Base-by-base conservation (phyloP, 2,888 invertebrate genomes). In the Troides helena region DNA sequence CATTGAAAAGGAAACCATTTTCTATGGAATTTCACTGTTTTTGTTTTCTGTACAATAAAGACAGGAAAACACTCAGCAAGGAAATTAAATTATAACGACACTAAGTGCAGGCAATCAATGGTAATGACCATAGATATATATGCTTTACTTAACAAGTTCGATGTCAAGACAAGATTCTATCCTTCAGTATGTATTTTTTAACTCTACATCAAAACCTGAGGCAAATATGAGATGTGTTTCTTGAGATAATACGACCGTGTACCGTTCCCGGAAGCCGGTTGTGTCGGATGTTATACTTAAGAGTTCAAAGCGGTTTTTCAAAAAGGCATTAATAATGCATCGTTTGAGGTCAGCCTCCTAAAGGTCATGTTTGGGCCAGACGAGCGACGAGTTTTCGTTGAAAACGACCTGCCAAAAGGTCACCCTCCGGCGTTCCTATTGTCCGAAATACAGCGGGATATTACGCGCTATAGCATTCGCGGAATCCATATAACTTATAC, bases 311-410 rank as follows among this genome's bases (percentile, higher is more conserved):
- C 68, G 72, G 76, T 77, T 76, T 76, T 77, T 78, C 78, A 78
- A 78, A 77, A 74, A 77, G 73, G 74, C 76, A 84, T 88, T 86
- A 86, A 85, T 86, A 83, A 88, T 86, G 84, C 83, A 88, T 79
- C 80, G 76, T 73, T 75, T 78, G 80, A 81, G 84, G 84, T 81
- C 79, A 79, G 76, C 80, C 79, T 76, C 74, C 75, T 76, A 85
- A 86, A 87, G 89, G 87, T 87, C 85, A 81, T 77, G 77, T 78
- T 78, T 80, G 80, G 84, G 81, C 72, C 80, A 79, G 80, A 82
- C 81, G 79, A 81, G 82, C 62, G 70, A 62, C 66, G 62, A 62
- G 58, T 79, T 80, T 80, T 80, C 82, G 82, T 84, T 86, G 84
- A 79, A 81, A 80, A 77, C 81, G 74, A 79, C 79, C 80, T 77